Conservation (phyloP, 2,888 invertebrate genomes). For the Diarsia mendica region DNA sequence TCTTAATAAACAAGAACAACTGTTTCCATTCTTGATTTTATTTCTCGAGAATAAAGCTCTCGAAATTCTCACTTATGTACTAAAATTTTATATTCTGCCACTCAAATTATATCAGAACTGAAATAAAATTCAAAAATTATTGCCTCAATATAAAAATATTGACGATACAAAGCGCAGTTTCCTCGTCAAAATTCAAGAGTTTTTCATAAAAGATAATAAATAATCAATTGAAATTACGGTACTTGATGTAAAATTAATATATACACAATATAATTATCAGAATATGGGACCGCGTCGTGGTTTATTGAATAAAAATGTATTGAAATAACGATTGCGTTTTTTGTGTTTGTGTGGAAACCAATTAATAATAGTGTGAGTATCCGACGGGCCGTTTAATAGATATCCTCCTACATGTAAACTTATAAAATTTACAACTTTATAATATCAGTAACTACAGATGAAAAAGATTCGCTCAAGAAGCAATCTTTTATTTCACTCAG, state of each 20-base stretch:
- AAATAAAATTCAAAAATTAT: conserved; percentile 38
- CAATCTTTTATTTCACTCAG: not conserved
- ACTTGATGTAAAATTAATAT: too few relatives aligned
- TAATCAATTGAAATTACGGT: too few relatives aligned
- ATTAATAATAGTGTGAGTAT: too few relatives aligned
- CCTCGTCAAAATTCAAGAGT: too few relatives aligned
- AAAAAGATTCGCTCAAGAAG: not conserved
- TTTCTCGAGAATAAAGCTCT: conserved; percentile 12
- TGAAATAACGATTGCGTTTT: too few relatives aligned
- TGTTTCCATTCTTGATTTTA: conserved; percentile 9
- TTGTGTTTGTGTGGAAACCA: too few relatives aligned
- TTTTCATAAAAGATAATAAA: too few relatives aligned
- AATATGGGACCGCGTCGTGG: too few relatives aligned
- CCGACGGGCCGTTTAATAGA: too few relatives aligned
- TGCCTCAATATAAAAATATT: conserved; percentile 22
- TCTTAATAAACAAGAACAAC: conserved; percentile 12
- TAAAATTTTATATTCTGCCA: conserved; percentile 30
- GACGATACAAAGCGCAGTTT: too few relatives aligned
- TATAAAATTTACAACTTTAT: not conserved
- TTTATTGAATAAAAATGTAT: too few relatives aligned
- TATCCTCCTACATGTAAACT: not conserved
- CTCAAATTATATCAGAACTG: conserved; percentile 9
- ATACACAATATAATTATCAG: too few relatives aligned
- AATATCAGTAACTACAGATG: not conserved
- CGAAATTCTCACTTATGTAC: conserved; percentile 7